phyloP scores from a whole-genome alignment of 2,888 invertebrate species.

The Stegophylla sp. region DNA sequence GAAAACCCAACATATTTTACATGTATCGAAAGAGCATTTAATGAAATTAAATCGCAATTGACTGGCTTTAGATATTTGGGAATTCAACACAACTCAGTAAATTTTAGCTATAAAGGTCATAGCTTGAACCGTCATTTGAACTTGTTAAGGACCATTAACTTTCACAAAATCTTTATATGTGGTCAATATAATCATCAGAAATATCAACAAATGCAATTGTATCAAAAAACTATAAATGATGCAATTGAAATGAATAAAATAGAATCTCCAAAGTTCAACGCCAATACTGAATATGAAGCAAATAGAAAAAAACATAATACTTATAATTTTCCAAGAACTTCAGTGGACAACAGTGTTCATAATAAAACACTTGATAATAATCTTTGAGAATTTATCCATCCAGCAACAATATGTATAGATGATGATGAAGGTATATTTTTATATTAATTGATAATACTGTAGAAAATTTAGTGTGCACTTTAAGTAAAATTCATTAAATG shows the following conservation, averaged over 20 bases:
- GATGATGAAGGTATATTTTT: too few relatives aligned
- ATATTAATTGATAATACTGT: too few relatives aligned
- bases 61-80: slow-evolving; percentile 36
- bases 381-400: too few relatives aligned
- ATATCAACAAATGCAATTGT: background rate
- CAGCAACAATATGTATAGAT: too few relatives aligned
- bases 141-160: background rate
- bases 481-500: too few relatives aligned
- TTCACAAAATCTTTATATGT: slow-evolving; percentile 49
- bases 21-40: slow-evolving; percentile 18
- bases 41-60: slow-evolving; percentile 14
- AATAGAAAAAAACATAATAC: background rate
- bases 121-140: background rate
- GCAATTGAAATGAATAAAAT: background rate
- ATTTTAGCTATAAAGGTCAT: background rate
- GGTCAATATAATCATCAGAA: slow-evolving; percentile 6
- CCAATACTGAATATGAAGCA: background rate
- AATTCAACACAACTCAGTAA: background rate
- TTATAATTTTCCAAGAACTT: background rate
- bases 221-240: background rate
- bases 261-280: background rate
- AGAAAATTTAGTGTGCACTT: too few relatives aligned
- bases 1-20: background rate
- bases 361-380: background rate
- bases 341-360: background rate